Percentiles rank a stretch among this genome's conserved stretches.
Evolutionary conservation across 2,888 invertebrate species (phyloP).

Genomic region (Rotaria socialis): DNA sequence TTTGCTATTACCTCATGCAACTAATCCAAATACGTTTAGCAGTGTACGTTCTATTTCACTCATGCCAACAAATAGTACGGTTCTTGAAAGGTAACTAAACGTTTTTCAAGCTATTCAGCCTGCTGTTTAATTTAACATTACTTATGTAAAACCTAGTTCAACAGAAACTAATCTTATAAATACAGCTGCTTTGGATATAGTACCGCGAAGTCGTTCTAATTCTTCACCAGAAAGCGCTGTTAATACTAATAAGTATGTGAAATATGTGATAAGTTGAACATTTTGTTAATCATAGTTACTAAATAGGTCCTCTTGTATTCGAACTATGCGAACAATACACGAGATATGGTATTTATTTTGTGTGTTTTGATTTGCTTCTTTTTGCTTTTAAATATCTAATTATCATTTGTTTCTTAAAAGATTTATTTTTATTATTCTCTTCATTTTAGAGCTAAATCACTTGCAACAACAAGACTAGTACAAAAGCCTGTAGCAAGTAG

Average conservation of each 20-base stretch:
- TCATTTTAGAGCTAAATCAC: no score
- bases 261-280: background rate
- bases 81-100: background rate
- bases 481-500: no score
- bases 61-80: no score
- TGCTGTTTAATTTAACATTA: background rate
- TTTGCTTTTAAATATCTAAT: no score
- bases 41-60: no score
- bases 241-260: background rate
- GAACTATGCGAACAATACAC: background rate
- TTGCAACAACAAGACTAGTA: no score
- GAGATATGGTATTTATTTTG: constrained; percentile 1
- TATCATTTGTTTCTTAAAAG: no score
- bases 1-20: background rate
- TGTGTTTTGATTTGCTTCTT: background rate
- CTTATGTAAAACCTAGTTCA: background rate
- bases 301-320: background rate
- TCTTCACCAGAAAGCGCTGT: background rate
- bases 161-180: background rate
- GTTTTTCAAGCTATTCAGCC: background rate
- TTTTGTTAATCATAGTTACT: background rate
- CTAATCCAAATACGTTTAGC: no score
- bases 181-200: background rate
- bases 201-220: background rate
- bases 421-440: no score